Conservation (phyloP, 92 coral and sea anemone genomes). For the Epizoanthus rinbou region DNA sequence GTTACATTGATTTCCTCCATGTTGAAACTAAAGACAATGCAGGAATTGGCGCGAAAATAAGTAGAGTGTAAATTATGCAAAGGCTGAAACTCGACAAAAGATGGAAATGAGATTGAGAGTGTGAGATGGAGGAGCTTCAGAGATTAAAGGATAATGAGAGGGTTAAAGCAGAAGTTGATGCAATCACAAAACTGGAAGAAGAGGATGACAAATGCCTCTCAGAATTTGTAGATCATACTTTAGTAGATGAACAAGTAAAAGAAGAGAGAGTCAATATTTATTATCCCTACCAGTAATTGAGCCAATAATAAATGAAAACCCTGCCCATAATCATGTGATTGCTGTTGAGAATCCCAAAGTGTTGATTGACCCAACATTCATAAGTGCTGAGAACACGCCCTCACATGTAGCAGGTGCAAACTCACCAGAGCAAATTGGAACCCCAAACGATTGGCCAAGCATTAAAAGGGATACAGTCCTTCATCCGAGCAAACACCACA, state of each 20-base stretch:
- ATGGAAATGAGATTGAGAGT: constrained; percentile 51
- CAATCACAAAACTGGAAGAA: constrained; percentile 42
- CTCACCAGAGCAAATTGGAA: too few species aligned
- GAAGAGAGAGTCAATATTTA: constrained; percentile 38
- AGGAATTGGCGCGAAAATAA: constrained; percentile 30
- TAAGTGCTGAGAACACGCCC: too few species aligned
- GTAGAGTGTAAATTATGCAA: constrained; percentile 53
- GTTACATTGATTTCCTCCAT: too few species aligned
- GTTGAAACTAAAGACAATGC: too few species aligned
- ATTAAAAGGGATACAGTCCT: too few species aligned
- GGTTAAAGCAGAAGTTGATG: constrained; percentile 55
- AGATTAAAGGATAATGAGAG: constrained; percentile 50
- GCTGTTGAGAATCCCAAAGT: too few species aligned
- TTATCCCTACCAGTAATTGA: constrained; percentile 4
- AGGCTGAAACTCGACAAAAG: constrained; percentile 43
- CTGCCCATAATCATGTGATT: too few species aligned
- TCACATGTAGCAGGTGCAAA: too few species aligned
- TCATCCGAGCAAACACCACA: too few species aligned
- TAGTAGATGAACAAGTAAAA: constrained; percentile 13
- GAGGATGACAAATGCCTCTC: background rate
- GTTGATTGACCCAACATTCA: too few species aligned
- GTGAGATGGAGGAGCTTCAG: constrained; percentile 49
- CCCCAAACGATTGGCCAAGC: too few species aligned
- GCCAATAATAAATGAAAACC: too few species aligned
- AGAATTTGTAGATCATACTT: background rate